A percentile compares a stretch with the other conserved stretches of the same genome.
Conservation (phyloP, 2,797 vertebrate genomes). For the Anguilla marmorata region DNA sequence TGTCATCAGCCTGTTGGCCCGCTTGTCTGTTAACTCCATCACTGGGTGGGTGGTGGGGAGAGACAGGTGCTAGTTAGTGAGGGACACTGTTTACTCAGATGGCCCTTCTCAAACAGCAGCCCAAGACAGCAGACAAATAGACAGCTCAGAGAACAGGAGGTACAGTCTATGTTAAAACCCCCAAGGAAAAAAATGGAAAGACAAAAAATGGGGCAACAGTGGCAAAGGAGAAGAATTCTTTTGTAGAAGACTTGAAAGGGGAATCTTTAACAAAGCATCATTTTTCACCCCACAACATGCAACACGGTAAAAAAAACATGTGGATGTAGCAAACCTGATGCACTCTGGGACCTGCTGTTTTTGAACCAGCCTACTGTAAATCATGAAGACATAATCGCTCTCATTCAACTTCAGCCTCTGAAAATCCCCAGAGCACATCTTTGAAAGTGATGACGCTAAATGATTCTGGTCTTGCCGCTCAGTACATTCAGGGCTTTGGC, state of each 20-base stretch:
- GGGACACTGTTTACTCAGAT: background rate
- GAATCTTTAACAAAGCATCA: background rate
- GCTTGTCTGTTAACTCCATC: slow-evolving; percentile 63
- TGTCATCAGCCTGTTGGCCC: slow-evolving; percentile 71
- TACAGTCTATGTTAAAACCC: too few species aligned
- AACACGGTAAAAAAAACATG: background rate
- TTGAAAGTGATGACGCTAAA: background rate
- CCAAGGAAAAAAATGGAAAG: too few species aligned
- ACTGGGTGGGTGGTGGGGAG: slow-evolving; percentile 56
- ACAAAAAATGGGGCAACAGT: background rate
- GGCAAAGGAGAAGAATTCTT: background rate
- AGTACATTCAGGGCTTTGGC: background rate
- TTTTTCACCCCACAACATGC: background rate
- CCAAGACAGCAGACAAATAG: background rate
- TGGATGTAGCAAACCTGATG: too few species aligned
- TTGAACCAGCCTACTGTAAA: too few species aligned
- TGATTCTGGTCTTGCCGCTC: background rate
- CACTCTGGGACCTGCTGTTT: too few species aligned
- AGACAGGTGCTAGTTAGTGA: background rate
- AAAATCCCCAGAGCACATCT: background rate
- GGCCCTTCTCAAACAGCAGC: background rate
- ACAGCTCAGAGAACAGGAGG: background rate
- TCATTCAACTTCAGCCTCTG: background rate
- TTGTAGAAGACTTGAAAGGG: background rate
- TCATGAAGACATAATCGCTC: too few species aligned